Evolutionary conservation across 2,888 invertebrate genomes (phyloP).

Genomic region (Fragum whitleyi): DNA sequence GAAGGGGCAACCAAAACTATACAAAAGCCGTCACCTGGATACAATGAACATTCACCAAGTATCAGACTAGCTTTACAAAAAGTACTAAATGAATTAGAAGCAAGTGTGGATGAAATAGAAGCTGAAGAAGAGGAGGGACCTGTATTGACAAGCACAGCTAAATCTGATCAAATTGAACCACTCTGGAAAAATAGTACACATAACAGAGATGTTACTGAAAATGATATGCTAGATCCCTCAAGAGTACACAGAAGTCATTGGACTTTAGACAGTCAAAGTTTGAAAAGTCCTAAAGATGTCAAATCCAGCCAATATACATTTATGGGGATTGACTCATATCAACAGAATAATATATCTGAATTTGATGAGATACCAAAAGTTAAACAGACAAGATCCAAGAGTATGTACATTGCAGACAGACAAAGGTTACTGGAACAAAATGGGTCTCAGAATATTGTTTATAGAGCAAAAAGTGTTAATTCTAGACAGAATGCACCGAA

Average conservation of each 20-base stretch:
- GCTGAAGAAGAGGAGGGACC: background rate
- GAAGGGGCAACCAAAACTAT: background rate
- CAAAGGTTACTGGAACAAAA: background rate
- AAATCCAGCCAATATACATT: constrained; percentile 21
- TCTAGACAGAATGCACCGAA: background rate
- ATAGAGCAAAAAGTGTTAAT: background rate
- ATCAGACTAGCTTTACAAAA: constrained; percentile 12
- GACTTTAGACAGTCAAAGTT: constrained; percentile 16
- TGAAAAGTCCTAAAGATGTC: constrained; percentile 23
- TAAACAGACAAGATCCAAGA: constrained; percentile 7
- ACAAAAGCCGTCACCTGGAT: background rate
- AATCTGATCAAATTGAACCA: background rate
- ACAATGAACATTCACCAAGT: constrained; percentile 9
- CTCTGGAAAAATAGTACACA: background rate
- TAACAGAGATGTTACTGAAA: background rate
- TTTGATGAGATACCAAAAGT: background rate
- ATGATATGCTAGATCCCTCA: background rate
- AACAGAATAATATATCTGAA: background rate
- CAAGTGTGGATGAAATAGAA: background rate
- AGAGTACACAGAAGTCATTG: constrained; percentile 24
- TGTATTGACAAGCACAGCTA: background rate
- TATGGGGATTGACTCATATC: constrained; percentile 3
- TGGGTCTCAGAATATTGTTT: background rate
- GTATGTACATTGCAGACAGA: constrained; percentile 6
- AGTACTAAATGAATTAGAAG: constrained; percentile 15